Percentiles rank a stretch among this genome's conserved stretches.
phyloP scores from a whole-genome alignment of 2,797 vertebrate genomes.

The Sorex maritimensis region DNA sequence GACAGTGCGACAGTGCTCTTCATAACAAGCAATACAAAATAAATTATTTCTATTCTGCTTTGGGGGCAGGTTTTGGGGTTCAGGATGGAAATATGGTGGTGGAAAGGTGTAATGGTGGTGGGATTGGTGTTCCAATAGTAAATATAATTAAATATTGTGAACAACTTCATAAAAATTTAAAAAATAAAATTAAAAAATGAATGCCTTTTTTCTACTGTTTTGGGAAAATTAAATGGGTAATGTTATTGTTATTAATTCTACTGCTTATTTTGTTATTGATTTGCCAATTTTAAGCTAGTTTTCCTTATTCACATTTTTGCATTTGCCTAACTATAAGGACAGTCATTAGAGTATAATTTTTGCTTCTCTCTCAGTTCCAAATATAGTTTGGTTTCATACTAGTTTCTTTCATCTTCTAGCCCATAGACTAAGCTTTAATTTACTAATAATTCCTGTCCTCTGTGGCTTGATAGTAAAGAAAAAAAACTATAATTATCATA shows the following conservation, averaged over 20 bases:
- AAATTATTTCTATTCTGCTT: too few species aligned
- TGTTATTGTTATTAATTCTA: background rate
- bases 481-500: slow-evolving; percentile 42
- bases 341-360: background rate
- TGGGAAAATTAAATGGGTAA: background rate
- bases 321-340: slow-evolving; percentile 24
- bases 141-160: too few species aligned
- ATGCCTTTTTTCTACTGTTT: background rate
- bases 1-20: too few species aligned
- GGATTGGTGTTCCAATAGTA: too few species aligned
- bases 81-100: too few species aligned
- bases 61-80: too few species aligned
- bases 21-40: too few species aligned
- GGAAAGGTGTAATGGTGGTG: too few species aligned
- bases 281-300: slow-evolving; percentile 19
- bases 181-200: too few species aligned
- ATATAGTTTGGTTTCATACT: background rate
- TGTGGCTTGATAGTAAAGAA: background rate
- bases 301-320: background rate
- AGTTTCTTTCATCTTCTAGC: background rate
- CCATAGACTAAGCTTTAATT: slow-evolving; percentile 17
- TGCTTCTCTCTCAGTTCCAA: slow-evolving; percentile 25
- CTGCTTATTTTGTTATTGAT: background rate
- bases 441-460: slow-evolving; percentile 2
- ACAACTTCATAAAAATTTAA: too few species aligned